A percentile compares a stretch with the other conserved stretches of the same genome.
phyloP scores from a whole-genome alignment of 2,113 vertebrate species.

The Myxocyprinus asiaticus region DNA sequence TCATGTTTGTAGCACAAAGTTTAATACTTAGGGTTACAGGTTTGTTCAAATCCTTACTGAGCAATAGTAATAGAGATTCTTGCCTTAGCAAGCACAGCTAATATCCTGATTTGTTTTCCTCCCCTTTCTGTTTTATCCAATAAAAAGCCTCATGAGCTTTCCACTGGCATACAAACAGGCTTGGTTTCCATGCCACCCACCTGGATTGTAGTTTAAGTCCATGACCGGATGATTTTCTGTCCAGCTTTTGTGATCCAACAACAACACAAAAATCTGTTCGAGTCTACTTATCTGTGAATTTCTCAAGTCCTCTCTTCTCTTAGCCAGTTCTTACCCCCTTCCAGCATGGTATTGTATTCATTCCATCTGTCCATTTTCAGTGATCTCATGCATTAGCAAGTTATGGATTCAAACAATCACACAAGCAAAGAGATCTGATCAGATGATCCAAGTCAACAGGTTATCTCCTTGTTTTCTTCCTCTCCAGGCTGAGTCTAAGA shows the following conservation, averaged over 20 bases:
- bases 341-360: too few species aligned
- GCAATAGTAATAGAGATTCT: not conserved
- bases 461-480: not conserved
- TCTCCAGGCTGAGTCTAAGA: not conserved
- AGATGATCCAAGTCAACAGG: not conserved
- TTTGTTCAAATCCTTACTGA: not conserved
- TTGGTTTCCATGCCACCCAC: conserved; percentile 63
- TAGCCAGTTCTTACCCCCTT: not conserved
- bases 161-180: not conserved
- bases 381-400: too few species aligned
- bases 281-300: conserved; percentile 63
- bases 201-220: conserved; percentile 75
- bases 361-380: too few species aligned
- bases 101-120: not conserved
- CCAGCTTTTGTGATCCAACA: not conserved
- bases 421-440: too few species aligned
- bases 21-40: too few species aligned
- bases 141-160: not conserved
- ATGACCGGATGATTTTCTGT: conserved; percentile 56
- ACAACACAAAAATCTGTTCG: not conserved
- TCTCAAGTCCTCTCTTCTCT: not conserved
- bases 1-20: too few species aligned
- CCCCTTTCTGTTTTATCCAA: conserved; percentile 7
- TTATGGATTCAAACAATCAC: not conserved
- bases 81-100: too few species aligned